Conservation (phyloP, 2,113 vertebrate genomes). For the Peucedramus taeniatus region DNA sequence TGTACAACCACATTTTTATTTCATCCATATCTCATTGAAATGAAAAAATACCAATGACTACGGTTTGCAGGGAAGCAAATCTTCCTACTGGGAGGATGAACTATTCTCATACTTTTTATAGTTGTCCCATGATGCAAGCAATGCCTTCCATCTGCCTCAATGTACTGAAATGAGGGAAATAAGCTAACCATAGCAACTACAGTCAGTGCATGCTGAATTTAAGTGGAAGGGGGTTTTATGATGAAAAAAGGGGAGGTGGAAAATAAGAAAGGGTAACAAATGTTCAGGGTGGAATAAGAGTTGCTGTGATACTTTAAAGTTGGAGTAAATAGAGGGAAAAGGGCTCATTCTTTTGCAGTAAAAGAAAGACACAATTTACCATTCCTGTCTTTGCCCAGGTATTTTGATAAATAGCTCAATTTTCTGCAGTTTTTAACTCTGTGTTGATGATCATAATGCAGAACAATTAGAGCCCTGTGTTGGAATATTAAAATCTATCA, state of each 20-base stretch:
- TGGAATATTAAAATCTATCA: background rate
- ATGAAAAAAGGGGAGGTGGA: background rate
- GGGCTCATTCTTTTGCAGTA: background rate
- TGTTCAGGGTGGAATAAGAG: background rate
- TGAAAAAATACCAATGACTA: background rate
- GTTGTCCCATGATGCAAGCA: background rate
- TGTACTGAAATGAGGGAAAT: background rate
- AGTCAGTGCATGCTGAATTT: background rate
- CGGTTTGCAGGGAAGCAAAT: background rate
- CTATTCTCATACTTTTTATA: background rate
- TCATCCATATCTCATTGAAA: background rate
- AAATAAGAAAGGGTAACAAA: background rate
- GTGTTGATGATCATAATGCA: background rate
- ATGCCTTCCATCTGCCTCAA: background rate
- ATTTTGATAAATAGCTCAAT: background rate
- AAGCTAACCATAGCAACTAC: constrained; percentile 21
- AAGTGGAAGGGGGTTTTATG: background rate
- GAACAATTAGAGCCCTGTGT: background rate
- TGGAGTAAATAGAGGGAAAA: background rate
- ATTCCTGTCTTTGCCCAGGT: background rate
- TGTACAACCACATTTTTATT: background rate
- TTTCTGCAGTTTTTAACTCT: background rate
- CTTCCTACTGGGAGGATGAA: constrained; percentile 1
- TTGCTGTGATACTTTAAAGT: background rate
- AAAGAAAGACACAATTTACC: background rate